Base-by-base conservation (phyloP, 30 jellyfish, hydroid and myxozoan species). In the Pseudorhiza aurosa region DNA sequence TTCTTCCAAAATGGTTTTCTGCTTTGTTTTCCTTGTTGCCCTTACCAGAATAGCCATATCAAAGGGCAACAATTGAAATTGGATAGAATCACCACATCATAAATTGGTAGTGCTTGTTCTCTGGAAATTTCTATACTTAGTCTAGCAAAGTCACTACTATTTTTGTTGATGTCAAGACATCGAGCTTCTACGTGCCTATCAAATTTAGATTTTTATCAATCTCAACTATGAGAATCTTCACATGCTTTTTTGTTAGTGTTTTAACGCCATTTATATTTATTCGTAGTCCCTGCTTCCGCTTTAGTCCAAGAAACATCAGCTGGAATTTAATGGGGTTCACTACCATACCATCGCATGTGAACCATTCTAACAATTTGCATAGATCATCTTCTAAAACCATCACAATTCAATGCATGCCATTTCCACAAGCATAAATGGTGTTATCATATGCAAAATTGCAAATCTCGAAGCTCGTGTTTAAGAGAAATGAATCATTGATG, bases 261-360 rank as follows among this genome's bases (percentile, higher is more conserved):
- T 63, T 63, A 27, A 18, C 47, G 1, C 58, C 58, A 27, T 63
- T 33, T 2, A 63, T 30, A 36, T 63, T 63, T 29, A 27, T 26
- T 56, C 58, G 77, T n/a, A 63, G 42, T 3, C 19, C 17, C 31
- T 33, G 36, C 31, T 63, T 33, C 31, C 19, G 50, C 40, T 75
- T 30, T 33, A 51, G 50, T 32, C 88, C 64, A 45, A 75, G 28
- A 42, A 75, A 51, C 79, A 75, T 75, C 39, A 59, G 46, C 75
- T 77, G 90, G 68, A 77, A 77, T 37, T 77, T 77, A 11, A 59
- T 51, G 50, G 85, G 72, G 36, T 77, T 77, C 46, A 83, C 88
- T 35, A 58, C 58, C 69, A 77, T 39, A n/a, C 39, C 68, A 46
- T 58, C 60, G 4, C 10, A 17, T 21, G 83, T 17, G 40, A 77